Evolutionary conservation across 2,888 invertebrate genomes (phyloP).

Genomic region (Mechanitis messenoides): DNA sequence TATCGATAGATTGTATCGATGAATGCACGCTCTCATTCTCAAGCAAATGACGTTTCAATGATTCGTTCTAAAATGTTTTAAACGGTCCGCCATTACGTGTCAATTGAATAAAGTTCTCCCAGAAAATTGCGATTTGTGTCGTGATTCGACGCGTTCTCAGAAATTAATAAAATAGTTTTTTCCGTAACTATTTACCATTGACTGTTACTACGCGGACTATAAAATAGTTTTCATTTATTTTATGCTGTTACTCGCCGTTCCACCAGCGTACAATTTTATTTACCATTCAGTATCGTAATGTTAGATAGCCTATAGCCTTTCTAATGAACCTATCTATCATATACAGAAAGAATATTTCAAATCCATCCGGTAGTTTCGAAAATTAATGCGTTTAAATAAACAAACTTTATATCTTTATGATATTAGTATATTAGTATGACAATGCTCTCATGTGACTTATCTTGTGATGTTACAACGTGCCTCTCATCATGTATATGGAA

Average conservation of each 20-base stretch:
- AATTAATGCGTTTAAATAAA: too few species aligned
- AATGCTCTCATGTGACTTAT: too few species aligned
- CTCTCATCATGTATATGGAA: too few species aligned
- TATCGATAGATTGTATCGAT: not conserved
- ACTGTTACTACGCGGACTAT: conserved; percentile 11
- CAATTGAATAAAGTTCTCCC: conserved; percentile 42
- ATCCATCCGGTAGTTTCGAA: too few species aligned
- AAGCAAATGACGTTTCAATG: not conserved
- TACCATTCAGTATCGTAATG: too few species aligned
- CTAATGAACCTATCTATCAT: too few species aligned
- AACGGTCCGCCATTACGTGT: conserved; percentile 16
- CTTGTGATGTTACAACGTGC: too few species aligned
- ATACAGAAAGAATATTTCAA: too few species aligned
- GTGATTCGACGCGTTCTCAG: conserved; percentile 29
- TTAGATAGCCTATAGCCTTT: too few species aligned
- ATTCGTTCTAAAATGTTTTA: conserved; percentile 9
- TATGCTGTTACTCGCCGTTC: not conserved
- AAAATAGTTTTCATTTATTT: conserved; percentile 3
- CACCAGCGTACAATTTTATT: too few species aligned
- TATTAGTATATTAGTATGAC: too few species aligned
- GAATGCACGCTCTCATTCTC: not conserved
- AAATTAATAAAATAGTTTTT: conserved; percentile 9
- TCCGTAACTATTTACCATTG: conserved; percentile 3
- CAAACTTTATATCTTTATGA: too few species aligned
- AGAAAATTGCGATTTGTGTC: conserved; percentile 52